These are phyloP conservation scores for Nephrocerus scutellatus DNA, from an alignment of 2,888 invertebrate genomes.

Conservation along the genomic window DNA sequence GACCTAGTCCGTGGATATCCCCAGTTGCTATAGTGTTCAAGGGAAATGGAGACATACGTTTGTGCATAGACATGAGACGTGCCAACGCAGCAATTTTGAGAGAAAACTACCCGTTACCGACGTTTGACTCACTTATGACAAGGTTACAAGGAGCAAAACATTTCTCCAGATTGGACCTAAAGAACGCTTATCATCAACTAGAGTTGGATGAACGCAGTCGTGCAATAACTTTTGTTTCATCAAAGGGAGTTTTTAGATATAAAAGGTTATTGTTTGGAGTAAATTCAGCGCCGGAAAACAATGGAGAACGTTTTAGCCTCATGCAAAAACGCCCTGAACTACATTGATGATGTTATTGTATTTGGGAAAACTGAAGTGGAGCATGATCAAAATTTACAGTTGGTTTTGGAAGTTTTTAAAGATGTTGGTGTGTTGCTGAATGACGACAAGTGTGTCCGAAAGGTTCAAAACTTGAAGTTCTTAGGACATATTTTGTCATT, in stretches of 20 bases:
- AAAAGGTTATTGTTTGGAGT: slow-evolving; percentile 38
- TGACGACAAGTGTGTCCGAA: slow-evolving; percentile 24
- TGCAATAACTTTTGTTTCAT: slow-evolving; percentile 12
- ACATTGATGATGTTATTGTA: slow-evolving; percentile 20
- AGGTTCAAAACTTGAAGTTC: slow-evolving; percentile 4
- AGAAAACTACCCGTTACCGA: slow-evolving; percentile 16
- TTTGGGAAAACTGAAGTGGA: slow-evolving; percentile 25
- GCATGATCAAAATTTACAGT: slow-evolving; percentile 26
- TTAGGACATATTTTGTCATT: neutral
- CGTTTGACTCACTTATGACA: slow-evolving; percentile 20
- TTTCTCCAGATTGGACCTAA: slow-evolving; percentile 25
- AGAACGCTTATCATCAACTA: slow-evolving; percentile 27
- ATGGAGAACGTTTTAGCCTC: slow-evolving; percentile 27
- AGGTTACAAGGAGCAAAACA: slow-evolving; percentile 20
- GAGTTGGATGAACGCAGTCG: slow-evolving; percentile 10
- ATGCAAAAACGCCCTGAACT: slow-evolving; percentile 29
- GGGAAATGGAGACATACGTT: slow-evolving; percentile 26
- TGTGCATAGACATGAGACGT: slow-evolving; percentile 35
- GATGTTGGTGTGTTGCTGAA: slow-evolving; percentile 22
- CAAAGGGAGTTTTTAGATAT: slow-evolving; percentile 24
- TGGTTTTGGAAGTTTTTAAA: slow-evolving; percentile 19
- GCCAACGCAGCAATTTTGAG: slow-evolving; percentile 29
- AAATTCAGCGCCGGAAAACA: slow-evolving; percentile 24
- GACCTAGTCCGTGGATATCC: slow-evolving; percentile 32
- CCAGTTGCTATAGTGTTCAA: slow-evolving; percentile 31